Percentiles rank a stretch among this genome's conserved stretches.
phyloP scores from a whole-genome alignment of 2,113 vertebrate genomes.

The Pomatorhinus ruficollis region DNA sequence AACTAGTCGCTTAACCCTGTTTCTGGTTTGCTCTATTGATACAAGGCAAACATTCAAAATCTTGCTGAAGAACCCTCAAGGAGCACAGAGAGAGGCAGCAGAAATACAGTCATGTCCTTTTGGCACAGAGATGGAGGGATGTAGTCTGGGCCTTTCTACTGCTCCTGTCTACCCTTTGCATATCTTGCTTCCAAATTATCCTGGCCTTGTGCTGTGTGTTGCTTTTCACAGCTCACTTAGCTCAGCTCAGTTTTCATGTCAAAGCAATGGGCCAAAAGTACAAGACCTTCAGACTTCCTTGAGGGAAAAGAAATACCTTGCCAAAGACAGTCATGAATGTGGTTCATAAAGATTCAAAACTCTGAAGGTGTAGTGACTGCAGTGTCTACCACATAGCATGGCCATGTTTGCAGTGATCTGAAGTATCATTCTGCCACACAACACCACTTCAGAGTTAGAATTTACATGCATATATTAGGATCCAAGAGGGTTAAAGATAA shows the following conservation, averaged over 20 bases:
- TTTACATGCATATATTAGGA: neutral
- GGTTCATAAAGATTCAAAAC: neutral
- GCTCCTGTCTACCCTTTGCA: neutral
- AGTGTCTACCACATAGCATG: fast-evolving
- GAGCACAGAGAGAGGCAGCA: neutral
- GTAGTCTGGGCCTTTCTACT: neutral
- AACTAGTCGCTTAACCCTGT: neutral
- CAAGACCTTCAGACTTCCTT: neutral
- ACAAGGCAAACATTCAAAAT: neutral
- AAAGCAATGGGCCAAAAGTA: neutral
- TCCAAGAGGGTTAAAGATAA: neutral
- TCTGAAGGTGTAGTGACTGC: neutral
- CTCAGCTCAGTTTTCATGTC: neutral
- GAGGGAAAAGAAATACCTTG: neutral
- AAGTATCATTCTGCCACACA: neutral
- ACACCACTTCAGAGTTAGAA: neutral
- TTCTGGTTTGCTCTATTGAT: neutral
- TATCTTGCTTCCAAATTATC: neutral
- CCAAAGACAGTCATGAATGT: neutral
- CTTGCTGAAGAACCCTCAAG: neutral
- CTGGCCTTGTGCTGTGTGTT: neutral
- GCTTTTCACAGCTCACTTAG: neutral
- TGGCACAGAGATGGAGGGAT: neutral
- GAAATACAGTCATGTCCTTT: neutral
- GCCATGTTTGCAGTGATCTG: neutral